Base-by-base conservation (phyloP, 1,140 invertebrate species). In the Antheraea pernyi region DNA sequence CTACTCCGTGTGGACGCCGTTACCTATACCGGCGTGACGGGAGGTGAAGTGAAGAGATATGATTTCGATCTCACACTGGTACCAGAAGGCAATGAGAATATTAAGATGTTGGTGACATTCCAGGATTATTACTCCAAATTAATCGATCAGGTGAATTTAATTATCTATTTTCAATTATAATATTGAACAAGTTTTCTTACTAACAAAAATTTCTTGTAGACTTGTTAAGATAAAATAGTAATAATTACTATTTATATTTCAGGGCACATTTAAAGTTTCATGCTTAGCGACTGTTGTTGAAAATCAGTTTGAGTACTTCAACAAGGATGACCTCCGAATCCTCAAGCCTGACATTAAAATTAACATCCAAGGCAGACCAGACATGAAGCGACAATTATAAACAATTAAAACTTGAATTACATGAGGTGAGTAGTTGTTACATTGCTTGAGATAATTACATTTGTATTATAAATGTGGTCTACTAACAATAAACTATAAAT, bases 271-370 rank as follows among this genome's bases (percentile, higher is more conserved):
- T 86, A 97, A 97, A 76, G 96, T 98, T 16, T 94, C 96, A 0
- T 97, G 96, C 70, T 85, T 98, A 22, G 97, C 96, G 0, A 95
- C 94, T 1, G 96, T 99, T 5, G 93, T 95, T 16, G 96, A 97
- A 61, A 98, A 95, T 0, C 95, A 97, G 61, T 98, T 95, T 81
- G 97, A 98, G 80, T 98, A 97, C 82, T 97, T 97, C 79, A 97
- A 96, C 0, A 96, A 98, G 91, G 97, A 98, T 79, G 97, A 98
- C 88, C 98, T 98, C 81, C 94, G 97, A 73, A 95, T 98, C 4
- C 92, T 97, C 19, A 98, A 98, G 80, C 97, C 98, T 0, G 97
- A 98, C 81, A 97, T 98, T 58, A 96, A 96, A 85, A 96, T 98
- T 68, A 93, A 94, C 76, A 83, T 95, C 13, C 90, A 94, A 80